Evolutionary conservation across 2,797 vertebrate species (phyloP).

Genomic region (Argentina silus): DNA sequence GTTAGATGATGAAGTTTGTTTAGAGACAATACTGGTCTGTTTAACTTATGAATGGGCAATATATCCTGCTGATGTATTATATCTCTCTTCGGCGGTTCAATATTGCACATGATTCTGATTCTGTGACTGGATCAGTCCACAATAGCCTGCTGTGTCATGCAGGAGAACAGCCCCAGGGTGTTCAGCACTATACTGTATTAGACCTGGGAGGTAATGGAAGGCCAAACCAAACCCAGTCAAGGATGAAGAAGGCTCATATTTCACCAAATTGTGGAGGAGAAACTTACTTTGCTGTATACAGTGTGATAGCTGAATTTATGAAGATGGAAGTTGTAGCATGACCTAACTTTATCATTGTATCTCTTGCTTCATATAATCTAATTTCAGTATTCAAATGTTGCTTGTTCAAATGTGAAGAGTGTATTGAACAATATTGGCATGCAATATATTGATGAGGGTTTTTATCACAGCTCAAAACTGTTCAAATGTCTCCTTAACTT

Average conservation of each 20-base stretch:
- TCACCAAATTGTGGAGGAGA: neutral
- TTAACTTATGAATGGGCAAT: constrained; percentile 56
- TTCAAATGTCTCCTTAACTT: neutral
- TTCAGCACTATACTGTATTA: constrained; percentile 28
- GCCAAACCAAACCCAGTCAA: constrained; percentile 32
- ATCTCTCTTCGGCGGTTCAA: constrained; percentile 28
- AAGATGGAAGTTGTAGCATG: no score
- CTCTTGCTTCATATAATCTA: neutral
- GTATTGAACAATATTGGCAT: neutral
- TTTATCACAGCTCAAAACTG: neutral
- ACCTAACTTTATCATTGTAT: neutral
- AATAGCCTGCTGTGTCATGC: constrained; percentile 40
- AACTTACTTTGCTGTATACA: neutral
- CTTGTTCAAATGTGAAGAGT: neutral
- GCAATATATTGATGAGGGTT: neutral
- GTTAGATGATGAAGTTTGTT: constrained; percentile 48
- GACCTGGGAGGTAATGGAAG: constrained; percentile 34
- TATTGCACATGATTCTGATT: constrained; percentile 49
- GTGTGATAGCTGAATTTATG: neutral
- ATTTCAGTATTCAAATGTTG: neutral
- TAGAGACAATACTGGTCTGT: constrained; percentile 42
- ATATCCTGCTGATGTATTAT: constrained; percentile 48
- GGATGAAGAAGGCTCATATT: neutral
- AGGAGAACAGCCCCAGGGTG: neutral
- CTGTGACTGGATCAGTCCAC: constrained; percentile 28